Base-by-base conservation (phyloP, 2,113 vertebrate genomes). In the Laterallus jamaicensis region DNA sequence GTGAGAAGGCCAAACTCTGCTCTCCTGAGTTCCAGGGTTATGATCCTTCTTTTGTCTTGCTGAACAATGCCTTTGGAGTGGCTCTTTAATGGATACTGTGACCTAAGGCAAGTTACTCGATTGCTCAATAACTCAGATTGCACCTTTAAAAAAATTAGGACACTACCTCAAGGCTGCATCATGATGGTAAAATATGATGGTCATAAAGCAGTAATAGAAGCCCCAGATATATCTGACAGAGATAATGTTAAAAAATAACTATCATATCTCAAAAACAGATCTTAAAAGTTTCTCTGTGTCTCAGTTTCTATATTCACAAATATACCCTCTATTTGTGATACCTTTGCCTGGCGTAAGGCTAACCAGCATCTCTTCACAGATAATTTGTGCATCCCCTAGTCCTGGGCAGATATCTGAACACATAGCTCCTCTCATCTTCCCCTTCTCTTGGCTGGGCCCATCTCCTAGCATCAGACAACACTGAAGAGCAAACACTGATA, bases 401-500 rank as follows among this genome's bases (percentile, higher is more conserved):
- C 55, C 64, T 40, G 29, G 20, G 26, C 44, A 79, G 79, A 14
- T 39, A 37, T 44, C 54, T 86, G 76, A 83, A 82, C 56, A 84
- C 54, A 67, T 39, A 88, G 82, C 1, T 35, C 52, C 11, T 21
- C 67, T 64, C 71, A 29, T 89, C 69, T 87, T 92, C 49, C 84
- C 76, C 22, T 86, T 52, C 39, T 91, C 47, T 76, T 59, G 42
- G 52, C 47, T 54, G 44, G 62, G 35, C 31, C 68, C 44, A 70
- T 68, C 69, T 92, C 80, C 60, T 66, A 68, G 26, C 52, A 11
- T 15, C 13, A 93, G 69, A 71, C 50, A 88, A 25, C 37, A 78
- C 79, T 37, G 66, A 71, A 92, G 62, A 92, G 66, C 83, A 96
- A 97, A 97, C 86, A 94, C 69, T 84, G 95, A 95, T 92, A 96